These are phyloP conservation scores for Syngnathus acus DNA, from an alignment of 2,797 vertebrate species.

Conservation along the genomic window DNA sequence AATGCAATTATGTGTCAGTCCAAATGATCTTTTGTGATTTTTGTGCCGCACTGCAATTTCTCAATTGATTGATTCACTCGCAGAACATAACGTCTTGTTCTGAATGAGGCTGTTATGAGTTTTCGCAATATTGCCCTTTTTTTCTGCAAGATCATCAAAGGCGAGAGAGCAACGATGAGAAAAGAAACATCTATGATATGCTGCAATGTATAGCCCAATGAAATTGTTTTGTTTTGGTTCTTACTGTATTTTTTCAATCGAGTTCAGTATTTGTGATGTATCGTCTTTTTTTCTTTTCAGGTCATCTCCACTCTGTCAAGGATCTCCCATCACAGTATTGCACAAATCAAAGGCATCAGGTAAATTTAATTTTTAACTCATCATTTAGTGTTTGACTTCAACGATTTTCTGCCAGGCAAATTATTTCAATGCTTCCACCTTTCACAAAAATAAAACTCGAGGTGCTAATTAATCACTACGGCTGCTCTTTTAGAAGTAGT, in stretches of 20 bases:
- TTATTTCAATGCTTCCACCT: background rate
- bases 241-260: background rate
- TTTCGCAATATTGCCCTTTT: background rate
- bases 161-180: background rate
- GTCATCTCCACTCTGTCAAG: slow-evolving; percentile 94
- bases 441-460: background rate
- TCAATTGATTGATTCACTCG: background rate
- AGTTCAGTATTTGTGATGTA: no score
- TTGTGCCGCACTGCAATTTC: background rate
- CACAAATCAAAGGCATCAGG: slow-evolving; percentile 96
- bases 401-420: background rate
- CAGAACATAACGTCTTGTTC: background rate
- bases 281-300: slow-evolving; percentile 58
- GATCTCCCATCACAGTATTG: slow-evolving; percentile 89
- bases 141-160: background rate
- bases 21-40: no score
- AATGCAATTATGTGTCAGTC: no score
- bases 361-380: slow-evolving; percentile 50
- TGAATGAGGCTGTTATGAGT: background rate
- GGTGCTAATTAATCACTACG: slow-evolving; percentile 2
- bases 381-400: background rate
- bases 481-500: slow-evolving; percentile 17
- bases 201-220: no score
- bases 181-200: no score
- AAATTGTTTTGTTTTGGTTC: background rate